Percentiles rank a stretch among this genome's conserved stretches.
phyloP scores from a whole-genome alignment of 2,797 vertebrate species.

The Discoglossus pictus region DNA sequence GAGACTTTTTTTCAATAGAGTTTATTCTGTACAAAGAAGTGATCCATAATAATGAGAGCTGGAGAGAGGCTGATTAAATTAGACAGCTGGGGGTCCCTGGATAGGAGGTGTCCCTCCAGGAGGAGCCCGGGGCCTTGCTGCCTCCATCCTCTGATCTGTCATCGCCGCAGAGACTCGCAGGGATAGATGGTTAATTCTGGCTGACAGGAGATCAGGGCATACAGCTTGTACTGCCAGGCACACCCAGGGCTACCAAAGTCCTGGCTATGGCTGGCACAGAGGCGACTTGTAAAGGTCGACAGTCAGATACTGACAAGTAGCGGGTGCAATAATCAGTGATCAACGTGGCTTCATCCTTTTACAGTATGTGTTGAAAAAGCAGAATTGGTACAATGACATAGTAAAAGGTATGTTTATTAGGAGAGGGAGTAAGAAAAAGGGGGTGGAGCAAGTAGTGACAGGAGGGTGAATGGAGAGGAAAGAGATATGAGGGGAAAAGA shows the following conservation, averaged over 20 bases:
- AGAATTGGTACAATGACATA: too few relatives aligned
- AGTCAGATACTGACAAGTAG: background rate
- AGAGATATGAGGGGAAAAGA: too few relatives aligned
- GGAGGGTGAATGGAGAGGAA: too few relatives aligned
- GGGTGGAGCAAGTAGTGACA: too few relatives aligned
- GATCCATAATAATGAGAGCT: too few relatives aligned
- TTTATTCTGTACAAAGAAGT: too few relatives aligned
- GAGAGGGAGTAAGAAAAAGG: too few relatives aligned
- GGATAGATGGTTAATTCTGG: slow-evolving; percentile 41
- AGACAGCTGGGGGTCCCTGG: background rate
- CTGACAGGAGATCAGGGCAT: slow-evolving; percentile 36
- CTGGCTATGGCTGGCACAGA: background rate
- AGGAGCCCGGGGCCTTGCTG: background rate
- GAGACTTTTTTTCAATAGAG: too few relatives aligned
- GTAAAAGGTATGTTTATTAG: too few relatives aligned
- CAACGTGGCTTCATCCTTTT: too few relatives aligned
- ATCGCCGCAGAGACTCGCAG: slow-evolving; percentile 17
- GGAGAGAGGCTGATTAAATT: too few relatives aligned
- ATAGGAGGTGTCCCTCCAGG: slow-evolving; percentile 12
- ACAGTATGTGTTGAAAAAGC: too few relatives aligned
- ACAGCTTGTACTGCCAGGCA: slow-evolving; percentile 22
- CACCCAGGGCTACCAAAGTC: slow-evolving; percentile 25
- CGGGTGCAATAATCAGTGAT: background rate
- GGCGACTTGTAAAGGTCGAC: background rate
- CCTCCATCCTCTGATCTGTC: slow-evolving; percentile 27